Percentiles rank a stretch among this genome's conserved stretches.
These are phyloP conservation scores for Rhodophaea formosa DNA, from an alignment of 2,888 invertebrate species.

Conservation along the genomic window DNA sequence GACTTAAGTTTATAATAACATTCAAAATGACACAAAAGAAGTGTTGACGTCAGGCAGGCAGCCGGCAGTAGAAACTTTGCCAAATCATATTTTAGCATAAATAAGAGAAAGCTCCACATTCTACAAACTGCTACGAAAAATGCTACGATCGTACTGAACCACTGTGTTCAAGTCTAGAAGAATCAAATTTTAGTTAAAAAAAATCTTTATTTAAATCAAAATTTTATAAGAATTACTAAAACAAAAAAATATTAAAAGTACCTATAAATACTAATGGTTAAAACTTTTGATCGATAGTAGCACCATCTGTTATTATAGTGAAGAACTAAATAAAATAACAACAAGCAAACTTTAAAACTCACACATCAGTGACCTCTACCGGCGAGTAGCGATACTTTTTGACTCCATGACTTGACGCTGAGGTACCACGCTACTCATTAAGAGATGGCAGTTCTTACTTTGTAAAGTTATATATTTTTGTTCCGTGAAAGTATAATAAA, in stretches of 20 bases:
- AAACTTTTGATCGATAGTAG: slow-evolving; percentile 27
- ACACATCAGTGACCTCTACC: slow-evolving; percentile 61
- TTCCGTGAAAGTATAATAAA: too few relatives aligned
- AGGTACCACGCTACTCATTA: slow-evolving; percentile 37
- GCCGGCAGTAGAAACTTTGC: too few relatives aligned
- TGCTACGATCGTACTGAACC: background rate
- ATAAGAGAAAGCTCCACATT: background rate
- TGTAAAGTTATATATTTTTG: background rate
- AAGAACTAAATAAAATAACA: slow-evolving; percentile 57
- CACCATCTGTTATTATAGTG: slow-evolving; percentile 60
- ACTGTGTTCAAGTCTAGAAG: too few relatives aligned
- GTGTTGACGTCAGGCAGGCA: too few relatives aligned
- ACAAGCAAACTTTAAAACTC: slow-evolving; percentile 47
- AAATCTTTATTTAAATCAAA: background rate
- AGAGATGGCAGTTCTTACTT: slow-evolving; percentile 58
- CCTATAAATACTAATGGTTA: background rate
- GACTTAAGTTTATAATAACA: too few relatives aligned
- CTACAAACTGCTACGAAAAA: slow-evolving; percentile 24
- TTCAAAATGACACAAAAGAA: too few relatives aligned
- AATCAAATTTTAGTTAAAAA: too few relatives aligned
- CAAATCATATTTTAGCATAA: too few relatives aligned
- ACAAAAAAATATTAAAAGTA: background rate
- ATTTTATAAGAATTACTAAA: background rate
- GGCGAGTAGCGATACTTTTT: slow-evolving; percentile 56
- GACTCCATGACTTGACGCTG: slow-evolving; percentile 34